phyloP scores from a whole-genome alignment of 2,888 invertebrate genomes.

The Macrosoma leucophasiata region DNA sequence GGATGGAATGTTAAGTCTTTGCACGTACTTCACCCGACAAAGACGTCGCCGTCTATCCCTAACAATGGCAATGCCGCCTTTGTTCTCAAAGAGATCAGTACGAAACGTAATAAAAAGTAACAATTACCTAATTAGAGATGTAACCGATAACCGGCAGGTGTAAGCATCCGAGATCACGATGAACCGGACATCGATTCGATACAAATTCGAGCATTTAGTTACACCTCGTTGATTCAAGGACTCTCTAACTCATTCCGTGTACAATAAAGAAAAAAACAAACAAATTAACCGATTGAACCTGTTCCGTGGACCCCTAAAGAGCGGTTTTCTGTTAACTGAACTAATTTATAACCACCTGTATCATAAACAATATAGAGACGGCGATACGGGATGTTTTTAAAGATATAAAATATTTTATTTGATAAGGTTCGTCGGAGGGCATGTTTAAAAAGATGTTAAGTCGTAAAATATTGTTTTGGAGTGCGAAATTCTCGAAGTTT shows the following conservation, averaged over 20 bases:
- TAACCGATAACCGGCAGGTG: constrained; percentile 61
- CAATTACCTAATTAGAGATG: constrained; percentile 66
- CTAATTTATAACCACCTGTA: constrained; percentile 69
- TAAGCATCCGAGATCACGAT: constrained; percentile 53
- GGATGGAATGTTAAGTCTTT: too few relatives aligned
- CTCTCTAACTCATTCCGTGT: constrained; percentile 59
- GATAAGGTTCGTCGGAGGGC: constrained; percentile 29
- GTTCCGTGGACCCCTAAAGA: constrained; percentile 70
- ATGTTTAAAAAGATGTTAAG: constrained; percentile 44
- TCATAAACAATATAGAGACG: constrained; percentile 62
- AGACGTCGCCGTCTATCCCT: too few relatives aligned
- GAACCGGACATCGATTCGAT: constrained; percentile 69
- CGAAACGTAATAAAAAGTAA: constrained; percentile 38
- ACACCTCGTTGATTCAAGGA: constrained; percentile 75
- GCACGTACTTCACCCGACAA: too few relatives aligned
- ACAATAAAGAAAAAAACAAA: constrained; percentile 60
- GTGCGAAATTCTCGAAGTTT: constrained; percentile 44
- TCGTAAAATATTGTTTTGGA: constrained; percentile 41
- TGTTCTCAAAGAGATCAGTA: constrained; percentile 17
- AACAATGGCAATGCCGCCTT: constrained; percentile 18
- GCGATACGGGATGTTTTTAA: constrained; percentile 45
- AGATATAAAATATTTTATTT: constrained; percentile 45
- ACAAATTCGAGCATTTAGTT: constrained; percentile 70
- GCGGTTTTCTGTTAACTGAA: constrained; percentile 61
- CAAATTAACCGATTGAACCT: constrained; percentile 71